Evolutionary conservation across 1,140 invertebrate genomes (phyloP).

Genomic region (Chlorops oryzae): DNA sequence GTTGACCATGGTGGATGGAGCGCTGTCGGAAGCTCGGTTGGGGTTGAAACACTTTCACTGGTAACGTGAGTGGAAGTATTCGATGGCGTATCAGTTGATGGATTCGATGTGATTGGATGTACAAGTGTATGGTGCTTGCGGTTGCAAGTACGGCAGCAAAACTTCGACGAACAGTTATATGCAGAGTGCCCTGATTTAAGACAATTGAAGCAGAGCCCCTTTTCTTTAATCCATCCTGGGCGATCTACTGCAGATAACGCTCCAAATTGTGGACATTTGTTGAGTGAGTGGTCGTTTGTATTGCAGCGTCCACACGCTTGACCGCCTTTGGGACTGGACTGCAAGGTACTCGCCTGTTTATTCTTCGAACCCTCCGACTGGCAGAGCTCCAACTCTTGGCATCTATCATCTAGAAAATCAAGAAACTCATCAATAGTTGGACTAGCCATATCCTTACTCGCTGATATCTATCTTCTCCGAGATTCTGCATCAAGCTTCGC

Average conservation of each 20-base stretch:
- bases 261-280: background rate
- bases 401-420: constrained; percentile 3
- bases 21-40: too few species aligned
- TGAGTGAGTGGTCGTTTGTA: background rate
- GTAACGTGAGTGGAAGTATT: too few species aligned
- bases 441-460: background rate
- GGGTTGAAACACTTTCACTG: too few species aligned
- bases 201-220: background rate
- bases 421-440: constrained; percentile 1
- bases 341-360: background rate
- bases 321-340: background rate
- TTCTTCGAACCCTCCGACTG: background rate
- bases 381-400: constrained; percentile 3
- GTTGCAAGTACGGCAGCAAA: background rate
- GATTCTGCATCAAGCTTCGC: constrained; percentile 1
- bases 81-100: too few species aligned
- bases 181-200: background rate
- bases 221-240: background rate
- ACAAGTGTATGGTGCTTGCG: background rate
- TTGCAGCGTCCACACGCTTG: background rate
- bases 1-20: background rate
- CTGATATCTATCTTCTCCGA: background rate
- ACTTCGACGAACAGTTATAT: background rate
- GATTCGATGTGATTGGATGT: background rate
- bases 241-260: background rate